Percentiles rank a stretch among this genome's conserved stretches.
Conservation (phyloP, 2,113 vertebrate genomes). For the Triplophysa rosa region DNA sequence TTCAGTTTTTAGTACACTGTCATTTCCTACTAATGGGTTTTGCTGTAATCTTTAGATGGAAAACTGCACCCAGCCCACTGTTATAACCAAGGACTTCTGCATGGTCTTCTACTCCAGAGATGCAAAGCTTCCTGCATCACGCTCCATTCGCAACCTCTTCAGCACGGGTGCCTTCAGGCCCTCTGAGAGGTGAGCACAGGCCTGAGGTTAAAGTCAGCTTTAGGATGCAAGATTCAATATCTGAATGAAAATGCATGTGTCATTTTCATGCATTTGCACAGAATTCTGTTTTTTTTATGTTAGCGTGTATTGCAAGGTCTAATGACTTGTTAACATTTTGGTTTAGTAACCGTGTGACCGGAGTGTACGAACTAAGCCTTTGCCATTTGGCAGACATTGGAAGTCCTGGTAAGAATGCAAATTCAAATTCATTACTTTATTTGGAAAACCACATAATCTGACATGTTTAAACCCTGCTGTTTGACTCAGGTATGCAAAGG, state of each 20-base stretch:
- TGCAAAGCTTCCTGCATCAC: conserved; percentile 89
- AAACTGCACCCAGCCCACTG: conserved; percentile 91
- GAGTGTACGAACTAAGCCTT: conserved; percentile 93
- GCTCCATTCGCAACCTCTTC: conserved; percentile 96
- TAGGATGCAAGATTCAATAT: background rate
- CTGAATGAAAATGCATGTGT: background rate
- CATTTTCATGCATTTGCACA: background rate
- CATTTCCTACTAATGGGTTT: no score
- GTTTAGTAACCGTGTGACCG: conserved; percentile 89
- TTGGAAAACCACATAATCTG: background rate
- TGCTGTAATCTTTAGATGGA: conserved; percentile 82
- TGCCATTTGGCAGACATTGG: conserved; percentile 89
- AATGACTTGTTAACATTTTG: background rate
- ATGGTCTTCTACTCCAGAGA: conserved; percentile 98
- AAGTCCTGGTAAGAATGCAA: conserved; percentile 83
- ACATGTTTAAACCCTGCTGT: background rate
- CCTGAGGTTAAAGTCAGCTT: background rate
- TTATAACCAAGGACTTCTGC: conserved; percentile 98
- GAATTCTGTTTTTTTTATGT: conserved; percentile 5
- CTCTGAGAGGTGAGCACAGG: conserved; percentile 82
- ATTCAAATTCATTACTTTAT: background rate
- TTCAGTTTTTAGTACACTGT: no score
- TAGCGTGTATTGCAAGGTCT: no score
- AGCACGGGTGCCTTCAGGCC: conserved; percentile 89
- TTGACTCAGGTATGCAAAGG: conserved; percentile 88